phyloP scores from a whole-genome alignment of 2,113 vertebrate species.

The Emydura subglobosa region DNA sequence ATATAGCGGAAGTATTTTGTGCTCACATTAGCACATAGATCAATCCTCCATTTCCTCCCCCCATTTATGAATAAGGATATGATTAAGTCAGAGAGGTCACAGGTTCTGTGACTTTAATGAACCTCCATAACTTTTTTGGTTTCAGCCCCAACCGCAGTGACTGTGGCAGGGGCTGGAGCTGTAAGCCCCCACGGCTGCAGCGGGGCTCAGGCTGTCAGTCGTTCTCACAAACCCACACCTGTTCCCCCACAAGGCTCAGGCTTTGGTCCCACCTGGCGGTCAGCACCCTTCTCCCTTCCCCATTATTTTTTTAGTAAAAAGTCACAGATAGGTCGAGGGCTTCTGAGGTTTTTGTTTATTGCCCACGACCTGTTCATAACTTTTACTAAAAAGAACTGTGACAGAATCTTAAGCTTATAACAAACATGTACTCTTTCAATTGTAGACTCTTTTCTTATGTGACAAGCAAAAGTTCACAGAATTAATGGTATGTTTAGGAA shows the following conservation, averaged over 20 bases:
- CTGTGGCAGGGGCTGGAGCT: neutral
- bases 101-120: no score
- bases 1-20: neutral
- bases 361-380: neutral
- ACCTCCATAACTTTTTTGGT: no score
- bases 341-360: neutral
- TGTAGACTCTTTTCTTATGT: neutral
- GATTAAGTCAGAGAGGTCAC: no score
- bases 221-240: no score
- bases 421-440: neutral
- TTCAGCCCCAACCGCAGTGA: neutral
- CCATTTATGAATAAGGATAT: neutral
- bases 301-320: neutral
- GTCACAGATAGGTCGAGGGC: neutral
- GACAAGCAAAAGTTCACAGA: neutral
- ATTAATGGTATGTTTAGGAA: neutral
- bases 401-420: neutral
- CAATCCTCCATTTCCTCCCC: neutral
- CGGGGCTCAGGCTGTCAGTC: no score
- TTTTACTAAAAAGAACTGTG: neutral
- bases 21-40: neutral
- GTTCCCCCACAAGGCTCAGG: neutral
- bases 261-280: neutral
- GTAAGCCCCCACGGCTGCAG: neutral
- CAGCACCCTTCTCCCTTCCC: neutral